A percentile compares a stretch with the other conserved stretches of the same genome.
phyloP scores from a whole-genome alignment of 2,797 vertebrate genomes.

The Tenualosa thibaudeaui region DNA sequence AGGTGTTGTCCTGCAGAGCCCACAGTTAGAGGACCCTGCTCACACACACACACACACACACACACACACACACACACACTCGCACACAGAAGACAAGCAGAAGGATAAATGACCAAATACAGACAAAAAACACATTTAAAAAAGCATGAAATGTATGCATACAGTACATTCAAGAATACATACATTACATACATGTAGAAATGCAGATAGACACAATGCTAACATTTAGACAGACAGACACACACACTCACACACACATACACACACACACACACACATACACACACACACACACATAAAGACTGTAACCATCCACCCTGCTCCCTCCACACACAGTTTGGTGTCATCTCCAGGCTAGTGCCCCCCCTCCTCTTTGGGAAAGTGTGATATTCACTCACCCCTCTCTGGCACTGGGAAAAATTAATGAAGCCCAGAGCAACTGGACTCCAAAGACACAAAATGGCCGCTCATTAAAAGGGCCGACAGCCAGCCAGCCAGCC shows the following conservation, averaged over 20 bases:
- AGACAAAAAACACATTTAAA: neutral
- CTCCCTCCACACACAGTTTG: neutral
- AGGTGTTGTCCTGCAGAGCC: slow-evolving; percentile 80
- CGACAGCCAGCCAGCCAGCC: slow-evolving; percentile 61
- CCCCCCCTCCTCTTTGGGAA: slow-evolving; percentile 31
- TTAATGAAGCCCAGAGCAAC: slow-evolving; percentile 75
- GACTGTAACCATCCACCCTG: neutral
- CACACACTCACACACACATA: slow-evolving; percentile 49
- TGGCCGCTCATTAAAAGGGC: slow-evolving; percentile 72
- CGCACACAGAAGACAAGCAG: neutral
- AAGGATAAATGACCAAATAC: neutral
- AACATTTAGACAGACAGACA: no score
- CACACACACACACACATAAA: slow-evolving; percentile 48
- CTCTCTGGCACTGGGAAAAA: slow-evolving; percentile 58
- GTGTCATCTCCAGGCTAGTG: slow-evolving; percentile 39
- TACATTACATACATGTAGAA: no score
- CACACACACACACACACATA: slow-evolving; percentile 37
- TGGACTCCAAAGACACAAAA: slow-evolving; percentile 71
- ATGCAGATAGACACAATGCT: no score
- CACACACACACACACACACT: slow-evolving; percentile 1
- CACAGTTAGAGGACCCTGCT: slow-evolving; percentile 72
- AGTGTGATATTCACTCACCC: slow-evolving; percentile 36
- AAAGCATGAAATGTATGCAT: neutral
- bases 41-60: slow-evolving; percentile 17
- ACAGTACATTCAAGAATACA: no score